Evolutionary conservation across 2,888 invertebrate genomes (phyloP).

Genomic region (Caenorhabditis sp.): DNA sequence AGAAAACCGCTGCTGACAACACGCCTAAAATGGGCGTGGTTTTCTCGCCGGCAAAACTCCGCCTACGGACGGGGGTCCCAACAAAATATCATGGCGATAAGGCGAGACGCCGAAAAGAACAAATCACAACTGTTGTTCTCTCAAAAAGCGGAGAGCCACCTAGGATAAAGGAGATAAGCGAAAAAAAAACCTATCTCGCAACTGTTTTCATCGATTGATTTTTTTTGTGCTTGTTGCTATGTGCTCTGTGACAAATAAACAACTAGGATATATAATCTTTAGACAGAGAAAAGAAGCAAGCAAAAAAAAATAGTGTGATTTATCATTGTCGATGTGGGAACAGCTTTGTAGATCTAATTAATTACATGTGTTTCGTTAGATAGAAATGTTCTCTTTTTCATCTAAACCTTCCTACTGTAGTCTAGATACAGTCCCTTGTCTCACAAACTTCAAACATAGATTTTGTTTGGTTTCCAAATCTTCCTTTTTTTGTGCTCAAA

Average conservation of each 20-base stretch:
- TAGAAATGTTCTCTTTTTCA: too few species aligned
- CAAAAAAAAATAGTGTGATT: not conserved
- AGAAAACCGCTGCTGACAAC: not conserved
- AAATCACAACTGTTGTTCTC: not conserved
- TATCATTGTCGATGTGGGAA: not conserved
- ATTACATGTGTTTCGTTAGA: not conserved
- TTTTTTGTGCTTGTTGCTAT: not conserved
- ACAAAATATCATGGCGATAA: not conserved
- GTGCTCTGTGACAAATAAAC: not conserved
- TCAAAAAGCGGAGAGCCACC: not conserved
- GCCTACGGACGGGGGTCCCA: not conserved
- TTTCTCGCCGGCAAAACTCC: not conserved
- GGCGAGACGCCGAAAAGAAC: not conserved
- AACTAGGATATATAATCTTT: not conserved
- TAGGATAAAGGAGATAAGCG: not conserved
- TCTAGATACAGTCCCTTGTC: not conserved
- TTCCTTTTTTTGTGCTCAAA: not conserved
- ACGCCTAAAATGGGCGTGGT: constrained; percentile 1
- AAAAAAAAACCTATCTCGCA: not conserved
- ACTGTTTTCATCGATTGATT: not conserved
- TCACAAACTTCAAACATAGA: not conserved
- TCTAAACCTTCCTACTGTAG: not conserved
- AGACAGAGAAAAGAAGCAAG: not conserved
- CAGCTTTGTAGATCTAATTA: not conserved
- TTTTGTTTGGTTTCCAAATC: not conserved